Conservation (phyloP, 2,888 invertebrate species). For the Gari tellinella region DNA sequence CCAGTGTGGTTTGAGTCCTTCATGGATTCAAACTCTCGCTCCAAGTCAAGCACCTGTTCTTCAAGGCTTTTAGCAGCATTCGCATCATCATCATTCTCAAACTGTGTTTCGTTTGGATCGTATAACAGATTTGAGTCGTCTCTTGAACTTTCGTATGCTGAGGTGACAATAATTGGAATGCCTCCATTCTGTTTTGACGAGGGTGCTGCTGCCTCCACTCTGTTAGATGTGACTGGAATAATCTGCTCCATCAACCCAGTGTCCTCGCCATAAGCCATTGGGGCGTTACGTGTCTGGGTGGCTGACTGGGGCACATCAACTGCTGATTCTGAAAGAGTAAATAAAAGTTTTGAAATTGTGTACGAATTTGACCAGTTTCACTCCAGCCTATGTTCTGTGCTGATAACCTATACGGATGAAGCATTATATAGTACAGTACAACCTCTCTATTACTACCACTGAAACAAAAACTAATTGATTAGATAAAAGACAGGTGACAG, state of each 20-base stretch:
- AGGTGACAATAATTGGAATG: conserved; percentile 60
- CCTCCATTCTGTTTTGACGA: conserved; percentile 64
- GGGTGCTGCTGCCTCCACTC: conserved; percentile 25
- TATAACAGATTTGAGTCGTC: conserved; percentile 59
- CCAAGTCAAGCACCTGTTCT: conserved; percentile 76
- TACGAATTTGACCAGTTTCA: no score
- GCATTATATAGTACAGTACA: no score
- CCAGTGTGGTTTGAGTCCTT: conserved; percentile 64
- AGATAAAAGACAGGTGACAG: no score
- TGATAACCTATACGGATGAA: no score
- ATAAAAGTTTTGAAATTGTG: background rate
- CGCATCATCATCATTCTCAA: conserved; percentile 66
- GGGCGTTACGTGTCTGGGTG: conserved; percentile 65
- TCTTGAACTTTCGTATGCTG: conserved; percentile 32
- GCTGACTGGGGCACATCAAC: conserved; percentile 61
- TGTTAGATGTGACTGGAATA: conserved; percentile 28
- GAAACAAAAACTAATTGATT: no score
- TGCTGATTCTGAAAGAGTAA: conserved; percentile 65
- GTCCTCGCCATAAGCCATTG: conserved; percentile 56
- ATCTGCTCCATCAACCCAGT: conserved; percentile 54
- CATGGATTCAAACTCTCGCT: conserved; percentile 69
- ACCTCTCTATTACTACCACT: no score
- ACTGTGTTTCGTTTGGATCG: conserved; percentile 66
- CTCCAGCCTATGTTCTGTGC: no score
- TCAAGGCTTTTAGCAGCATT: conserved; percentile 70